Percentiles rank a stretch among this genome's conserved stretches.
phyloP scores from a whole-genome alignment of 2,113 vertebrate species.

The Nannospalax galili region DNA sequence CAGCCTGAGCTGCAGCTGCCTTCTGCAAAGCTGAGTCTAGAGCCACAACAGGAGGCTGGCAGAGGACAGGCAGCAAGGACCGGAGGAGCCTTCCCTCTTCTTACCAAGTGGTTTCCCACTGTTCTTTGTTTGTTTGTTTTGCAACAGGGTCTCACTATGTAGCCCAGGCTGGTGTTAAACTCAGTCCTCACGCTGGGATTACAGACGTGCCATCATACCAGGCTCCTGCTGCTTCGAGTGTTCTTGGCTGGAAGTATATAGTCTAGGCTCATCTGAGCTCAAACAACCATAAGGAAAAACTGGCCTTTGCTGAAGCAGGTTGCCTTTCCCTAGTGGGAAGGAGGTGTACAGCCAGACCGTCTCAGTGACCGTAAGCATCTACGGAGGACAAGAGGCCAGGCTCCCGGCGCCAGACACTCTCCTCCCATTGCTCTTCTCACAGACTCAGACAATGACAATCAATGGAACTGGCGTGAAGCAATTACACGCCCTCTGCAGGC shows the following conservation, averaged over 20 bases:
- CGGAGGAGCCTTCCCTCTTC: background rate
- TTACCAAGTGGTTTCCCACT: no score
- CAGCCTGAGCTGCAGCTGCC: background rate
- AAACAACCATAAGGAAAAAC: background rate
- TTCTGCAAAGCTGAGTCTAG: background rate
- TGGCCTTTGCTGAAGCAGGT: rapidly evolving
- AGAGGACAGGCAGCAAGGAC: background rate
- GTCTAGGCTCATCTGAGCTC: background rate
- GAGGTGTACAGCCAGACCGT: rapidly evolving
- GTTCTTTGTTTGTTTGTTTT: background rate
- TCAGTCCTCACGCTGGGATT: background rate
- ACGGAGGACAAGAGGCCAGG: background rate
- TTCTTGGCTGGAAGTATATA: background rate
- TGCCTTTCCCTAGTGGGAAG: background rate
- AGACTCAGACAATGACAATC: background rate
- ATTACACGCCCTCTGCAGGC: background rate
- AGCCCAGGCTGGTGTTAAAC: no score
- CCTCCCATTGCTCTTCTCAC: rapidly evolving
- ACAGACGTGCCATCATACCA: background rate
- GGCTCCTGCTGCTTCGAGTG: background rate
- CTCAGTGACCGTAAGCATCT: rapidly evolving
- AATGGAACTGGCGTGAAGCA: rapidly evolving
- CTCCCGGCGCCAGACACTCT: background rate
- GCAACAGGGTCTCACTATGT: no score
- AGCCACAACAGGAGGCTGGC: no score